phyloP scores from a whole-genome alignment of 2,113 vertebrate genomes.

The Acanthisitta chloris region DNA sequence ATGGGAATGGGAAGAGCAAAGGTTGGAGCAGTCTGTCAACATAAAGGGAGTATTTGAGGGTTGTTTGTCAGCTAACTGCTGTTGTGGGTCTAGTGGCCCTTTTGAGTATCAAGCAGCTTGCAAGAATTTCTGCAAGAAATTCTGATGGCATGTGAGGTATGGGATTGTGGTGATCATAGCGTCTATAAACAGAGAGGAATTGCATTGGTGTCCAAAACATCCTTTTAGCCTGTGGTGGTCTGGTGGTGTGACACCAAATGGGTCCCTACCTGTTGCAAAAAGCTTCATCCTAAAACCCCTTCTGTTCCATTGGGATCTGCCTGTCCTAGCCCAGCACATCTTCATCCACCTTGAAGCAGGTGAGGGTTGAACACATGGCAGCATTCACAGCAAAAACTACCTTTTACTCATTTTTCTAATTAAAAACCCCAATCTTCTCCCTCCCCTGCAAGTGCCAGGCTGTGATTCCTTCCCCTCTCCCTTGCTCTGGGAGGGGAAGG shows the following conservation, averaged over 20 bases:
- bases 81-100: background rate
- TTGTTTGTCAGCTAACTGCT: background rate
- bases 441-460: background rate
- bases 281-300: background rate
- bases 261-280: background rate
- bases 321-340: background rate
- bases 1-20: background rate
- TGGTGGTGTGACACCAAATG: background rate
- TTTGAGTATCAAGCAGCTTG: background rate
- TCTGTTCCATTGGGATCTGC: background rate
- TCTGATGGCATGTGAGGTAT: background rate
- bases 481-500: background rate
- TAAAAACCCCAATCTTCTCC: background rate
- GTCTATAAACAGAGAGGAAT: rapidly evolving
- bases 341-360: background rate
- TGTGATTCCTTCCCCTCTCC: background rate
- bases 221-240: background rate
- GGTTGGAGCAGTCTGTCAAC: background rate
- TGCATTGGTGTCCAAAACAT: rapidly evolving
- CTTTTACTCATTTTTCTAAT: background rate
- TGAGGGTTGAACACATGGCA: background rate
- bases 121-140: background rate
- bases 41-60: rapidly evolving
- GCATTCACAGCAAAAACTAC: rapidly evolving
- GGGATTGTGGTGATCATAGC: background rate